Conservation (phyloP, 2,888 invertebrate species). For the Amphipoea lucens region DNA sequence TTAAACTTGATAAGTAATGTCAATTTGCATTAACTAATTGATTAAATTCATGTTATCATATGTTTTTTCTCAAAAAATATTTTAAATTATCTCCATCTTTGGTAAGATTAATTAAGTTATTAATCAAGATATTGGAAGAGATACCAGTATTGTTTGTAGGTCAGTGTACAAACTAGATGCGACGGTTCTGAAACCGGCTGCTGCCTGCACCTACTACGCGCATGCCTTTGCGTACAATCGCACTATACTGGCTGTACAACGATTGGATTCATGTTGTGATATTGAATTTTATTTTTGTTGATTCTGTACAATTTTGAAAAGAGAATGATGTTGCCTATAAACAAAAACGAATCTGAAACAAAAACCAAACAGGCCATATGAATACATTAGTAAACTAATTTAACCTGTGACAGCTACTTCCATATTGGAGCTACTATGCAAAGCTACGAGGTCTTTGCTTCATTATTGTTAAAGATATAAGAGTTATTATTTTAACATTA, state of each 20-base stretch:
- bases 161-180: conserved; percentile 60
- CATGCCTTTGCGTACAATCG: conserved; percentile 19
- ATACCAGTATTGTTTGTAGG: conserved; percentile 59
- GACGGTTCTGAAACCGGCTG: conserved; percentile 61
- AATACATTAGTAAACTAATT: background rate
- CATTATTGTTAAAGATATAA: background rate
- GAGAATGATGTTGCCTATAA: background rate
- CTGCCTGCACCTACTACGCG: conserved; percentile 12
- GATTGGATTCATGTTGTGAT: background rate
- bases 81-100: background rate
- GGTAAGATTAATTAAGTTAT: conserved; percentile 30
- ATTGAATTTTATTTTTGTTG: background rate
- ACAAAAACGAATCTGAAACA: background rate
- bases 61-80: background rate
- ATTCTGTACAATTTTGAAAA: background rate
- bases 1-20: background rate
- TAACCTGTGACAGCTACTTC: background rate
- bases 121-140: conserved; percentile 21
- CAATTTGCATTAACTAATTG: background rate
- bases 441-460: background rate
- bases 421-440: background rate
- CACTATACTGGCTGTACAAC: conserved; percentile 19
- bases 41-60: background rate
- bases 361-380: too few species aligned
- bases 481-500: background rate